Percentiles rank a stretch among this genome's conserved stretches.
Conservation (phyloP, 2,797 vertebrate genomes). For the Huso huso region DNA sequence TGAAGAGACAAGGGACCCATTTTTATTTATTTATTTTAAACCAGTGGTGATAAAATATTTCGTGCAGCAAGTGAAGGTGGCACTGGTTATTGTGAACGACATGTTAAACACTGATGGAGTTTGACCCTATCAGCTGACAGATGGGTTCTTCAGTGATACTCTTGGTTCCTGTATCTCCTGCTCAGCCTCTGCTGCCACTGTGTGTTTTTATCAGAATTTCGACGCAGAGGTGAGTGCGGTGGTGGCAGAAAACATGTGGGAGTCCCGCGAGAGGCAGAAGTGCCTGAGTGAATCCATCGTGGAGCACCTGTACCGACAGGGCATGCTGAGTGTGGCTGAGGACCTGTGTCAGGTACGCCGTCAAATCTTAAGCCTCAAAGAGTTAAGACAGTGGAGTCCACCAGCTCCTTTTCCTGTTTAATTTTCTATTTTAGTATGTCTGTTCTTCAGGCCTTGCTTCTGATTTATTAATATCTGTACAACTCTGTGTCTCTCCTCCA, state of each 20-base stretch:
- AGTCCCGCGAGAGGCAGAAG: slow-evolving; percentile 76
- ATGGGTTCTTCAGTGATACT: no score
- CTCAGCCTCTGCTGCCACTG: background rate
- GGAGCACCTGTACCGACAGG: slow-evolving; percentile 82
- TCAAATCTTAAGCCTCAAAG: background rate
- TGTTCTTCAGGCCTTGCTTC: background rate
- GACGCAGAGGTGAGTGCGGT: slow-evolving; percentile 84
- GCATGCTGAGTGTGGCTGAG: slow-evolving; percentile 81
- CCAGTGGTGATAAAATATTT: no score
- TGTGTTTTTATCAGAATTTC: slow-evolving; percentile 66
- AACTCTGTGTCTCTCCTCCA: slow-evolving; percentile 4
- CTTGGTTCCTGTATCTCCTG: no score
- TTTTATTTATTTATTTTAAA: no score
- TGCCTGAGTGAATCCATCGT: slow-evolving; percentile 78
- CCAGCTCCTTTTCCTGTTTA: background rate
- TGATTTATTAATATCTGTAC: background rate
- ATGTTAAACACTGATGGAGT: no score
- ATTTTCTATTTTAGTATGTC: background rate
- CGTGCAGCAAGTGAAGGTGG: no score
- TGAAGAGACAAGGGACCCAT: no score
- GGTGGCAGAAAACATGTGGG: slow-evolving; percentile 80
- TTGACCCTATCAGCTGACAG: no score
- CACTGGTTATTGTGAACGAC: no score
- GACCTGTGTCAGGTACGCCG: slow-evolving; percentile 76
- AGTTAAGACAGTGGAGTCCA: background rate